These are phyloP conservation scores for Hystrix cristata DNA, from an alignment of 2,113 vertebrate species.

Conservation along the genomic window DNA sequence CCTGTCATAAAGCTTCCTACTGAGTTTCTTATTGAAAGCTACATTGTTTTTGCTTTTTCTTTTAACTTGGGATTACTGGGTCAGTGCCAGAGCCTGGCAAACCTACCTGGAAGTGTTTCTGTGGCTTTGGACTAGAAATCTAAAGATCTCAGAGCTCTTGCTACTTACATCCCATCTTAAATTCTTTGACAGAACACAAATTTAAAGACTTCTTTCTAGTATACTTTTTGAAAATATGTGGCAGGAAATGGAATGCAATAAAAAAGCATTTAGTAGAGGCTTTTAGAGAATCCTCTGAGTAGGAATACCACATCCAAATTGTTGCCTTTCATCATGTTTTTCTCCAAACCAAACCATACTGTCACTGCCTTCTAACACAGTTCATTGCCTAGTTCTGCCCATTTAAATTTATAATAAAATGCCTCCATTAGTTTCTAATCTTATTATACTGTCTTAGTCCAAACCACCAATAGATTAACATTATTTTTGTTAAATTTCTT, in stretches of 20 bases:
- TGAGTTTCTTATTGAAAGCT: slow-evolving; percentile 43
- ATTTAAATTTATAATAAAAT: slow-evolving; percentile 38
- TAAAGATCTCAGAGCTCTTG: background rate
- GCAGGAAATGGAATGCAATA: background rate
- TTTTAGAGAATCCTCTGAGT: slow-evolving; percentile 31
- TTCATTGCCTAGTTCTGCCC: background rate
- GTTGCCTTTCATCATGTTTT: background rate
- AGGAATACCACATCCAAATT: background rate
- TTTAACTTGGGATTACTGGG: slow-evolving; percentile 42
- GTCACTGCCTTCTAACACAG: background rate
- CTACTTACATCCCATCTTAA: slow-evolving; percentile 19
- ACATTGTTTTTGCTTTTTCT: background rate
- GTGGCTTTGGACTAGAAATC: background rate
- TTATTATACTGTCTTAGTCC: background rate
- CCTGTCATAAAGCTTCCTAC: slow-evolving; percentile 70
- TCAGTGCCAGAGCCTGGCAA: slow-evolving; percentile 51
- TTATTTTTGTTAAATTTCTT: slow-evolving; percentile 41
- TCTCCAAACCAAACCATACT: background rate
- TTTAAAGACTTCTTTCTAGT: slow-evolving; percentile 45
- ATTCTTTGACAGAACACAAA: slow-evolving; percentile 64
- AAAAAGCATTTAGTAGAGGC: background rate
- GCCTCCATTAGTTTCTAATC: background rate
- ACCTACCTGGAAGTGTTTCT: slow-evolving; percentile 57
- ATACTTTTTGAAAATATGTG: slow-evolving; percentile 1
- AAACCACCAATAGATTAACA: slow-evolving; percentile 26